Base-by-base conservation (phyloP, 2,113 vertebrate species). In the Pipa parva region DNA sequence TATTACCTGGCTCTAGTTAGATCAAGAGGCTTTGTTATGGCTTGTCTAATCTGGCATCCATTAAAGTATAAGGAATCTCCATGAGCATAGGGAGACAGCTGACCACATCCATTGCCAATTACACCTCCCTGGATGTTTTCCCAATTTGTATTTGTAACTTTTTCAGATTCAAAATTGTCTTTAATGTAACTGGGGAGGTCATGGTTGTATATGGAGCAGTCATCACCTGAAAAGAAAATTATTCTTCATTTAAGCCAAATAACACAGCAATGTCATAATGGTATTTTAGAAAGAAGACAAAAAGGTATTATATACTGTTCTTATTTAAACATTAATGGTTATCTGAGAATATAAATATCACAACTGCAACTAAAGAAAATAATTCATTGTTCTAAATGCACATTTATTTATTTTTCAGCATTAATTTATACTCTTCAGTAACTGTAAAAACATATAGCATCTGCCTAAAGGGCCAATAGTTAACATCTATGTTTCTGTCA, bases 51-150 rank as follows among this genome's bases (percentile, higher is more conserved):
- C 81, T 95, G 95, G 83, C 97, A 99, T 77, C 94, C 97, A 25
- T 92, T 95, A 74, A 99, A 99, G 82, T 99, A 99, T 29, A 99
- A 91, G 0, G 97, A 98, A 80, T 99, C 94, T 75, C 97, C 96
- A 0, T 99, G 95, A 69, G 96, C 97, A 0, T 97, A 97, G 15
- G 97, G 96, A 17, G 91, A 93, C 63, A 99, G 87, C 85, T 98
- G 97, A 50, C 97, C 97, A 60, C 97, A 99, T 72, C 97, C 97
- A 25, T 93, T 97, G 71, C 95, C 92, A 74, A 98, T 93, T 24
- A 84, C 88, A 2, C 97, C 97, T 0, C 96, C 97, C 72, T 97
- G 94, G 78, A 98, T 95, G 46, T 90, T 84, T 80, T 95, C 93
- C 97, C 97, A 99, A 82, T 93, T 97, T 80, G 94, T 90, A 79